Conservation (phyloP, 2,888 invertebrate species). For the Mechanitis messenoides region DNA sequence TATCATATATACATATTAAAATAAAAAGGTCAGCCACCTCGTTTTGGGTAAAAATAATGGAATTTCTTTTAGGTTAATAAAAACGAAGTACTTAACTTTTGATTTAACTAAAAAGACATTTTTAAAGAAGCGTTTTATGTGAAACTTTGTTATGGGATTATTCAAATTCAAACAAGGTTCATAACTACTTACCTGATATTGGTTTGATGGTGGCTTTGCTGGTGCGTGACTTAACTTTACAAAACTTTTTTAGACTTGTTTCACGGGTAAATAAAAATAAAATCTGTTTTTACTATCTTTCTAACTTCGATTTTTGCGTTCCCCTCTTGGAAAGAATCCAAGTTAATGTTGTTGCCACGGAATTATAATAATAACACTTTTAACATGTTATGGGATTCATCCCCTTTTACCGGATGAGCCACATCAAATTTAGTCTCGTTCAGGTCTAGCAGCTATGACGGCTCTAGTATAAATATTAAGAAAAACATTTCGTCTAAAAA, state of each 20-base stretch:
- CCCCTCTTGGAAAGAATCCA: constrained; percentile 22
- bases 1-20: no score
- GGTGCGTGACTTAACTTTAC: constrained; percentile 8
- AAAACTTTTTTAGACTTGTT: constrained; percentile 1
- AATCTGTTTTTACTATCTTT: constrained; percentile 5
- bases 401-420: constrained; percentile 16
- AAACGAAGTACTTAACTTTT: no score
- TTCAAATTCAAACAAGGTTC: constrained; percentile 2
- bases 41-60: no score
- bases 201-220: background rate
- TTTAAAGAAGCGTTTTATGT: background rate
- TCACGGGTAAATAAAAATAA: constrained; percentile 6
- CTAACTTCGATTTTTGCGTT: constrained; percentile 4
- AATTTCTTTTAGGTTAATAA: no score
- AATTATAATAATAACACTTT: constrained; percentile 12
- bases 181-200: constrained; percentile 4
- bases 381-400: constrained; percentile 10
- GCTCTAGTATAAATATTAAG: background rate
- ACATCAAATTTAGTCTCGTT: constrained; percentile 4
- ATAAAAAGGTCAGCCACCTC: no score
- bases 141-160: background rate
- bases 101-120: no score
- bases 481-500: background rate
- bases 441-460: background rate
- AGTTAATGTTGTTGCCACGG: constrained; percentile 15